These are phyloP conservation scores for Zaprionus nigranus DNA, from an alignment of 1,140 invertebrate species.

Conservation along the genomic window DNA sequence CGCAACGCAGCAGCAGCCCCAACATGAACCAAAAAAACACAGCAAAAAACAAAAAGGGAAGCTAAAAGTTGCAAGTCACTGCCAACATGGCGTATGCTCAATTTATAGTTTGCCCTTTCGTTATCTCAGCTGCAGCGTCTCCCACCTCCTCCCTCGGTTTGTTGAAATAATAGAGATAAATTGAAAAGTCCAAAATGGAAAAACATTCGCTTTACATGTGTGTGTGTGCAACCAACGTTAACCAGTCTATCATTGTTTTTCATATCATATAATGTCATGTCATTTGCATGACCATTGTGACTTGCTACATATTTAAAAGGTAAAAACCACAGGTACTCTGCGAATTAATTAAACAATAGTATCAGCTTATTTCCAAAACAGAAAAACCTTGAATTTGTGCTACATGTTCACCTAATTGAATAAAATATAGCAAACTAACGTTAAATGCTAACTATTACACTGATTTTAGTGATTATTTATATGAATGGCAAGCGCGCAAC, in stretches of 20 bases:
- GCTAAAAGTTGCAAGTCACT: constrained; percentile 11
- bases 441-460: not conserved
- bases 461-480: not conserved
- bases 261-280: not conserved
- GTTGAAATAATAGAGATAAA: constrained; percentile 9
- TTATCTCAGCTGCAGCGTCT: not conserved
- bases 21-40: not conserved
- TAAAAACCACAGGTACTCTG: too few relatives aligned
- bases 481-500: not conserved
- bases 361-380: too few relatives aligned
- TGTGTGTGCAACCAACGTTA: not conserved
- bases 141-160: not conserved
- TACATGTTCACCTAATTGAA: not conserved
- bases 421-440: too few relatives aligned
- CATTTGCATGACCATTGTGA: not conserved
- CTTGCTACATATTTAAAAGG: too few relatives aligned
- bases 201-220: not conserved
- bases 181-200: not conserved
- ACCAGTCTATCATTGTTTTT: not conserved
- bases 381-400: not conserved
- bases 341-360: too few relatives aligned
- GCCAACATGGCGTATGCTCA: constrained; percentile 32
- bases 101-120: constrained; percentile 16
- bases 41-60: constrained; percentile 1
- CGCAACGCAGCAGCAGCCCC: not conserved